A percentile compares a stretch with the other conserved stretches of the same genome.
Conservation (phyloP, 1,140 invertebrate species). For the Goniozus legneri region DNA sequence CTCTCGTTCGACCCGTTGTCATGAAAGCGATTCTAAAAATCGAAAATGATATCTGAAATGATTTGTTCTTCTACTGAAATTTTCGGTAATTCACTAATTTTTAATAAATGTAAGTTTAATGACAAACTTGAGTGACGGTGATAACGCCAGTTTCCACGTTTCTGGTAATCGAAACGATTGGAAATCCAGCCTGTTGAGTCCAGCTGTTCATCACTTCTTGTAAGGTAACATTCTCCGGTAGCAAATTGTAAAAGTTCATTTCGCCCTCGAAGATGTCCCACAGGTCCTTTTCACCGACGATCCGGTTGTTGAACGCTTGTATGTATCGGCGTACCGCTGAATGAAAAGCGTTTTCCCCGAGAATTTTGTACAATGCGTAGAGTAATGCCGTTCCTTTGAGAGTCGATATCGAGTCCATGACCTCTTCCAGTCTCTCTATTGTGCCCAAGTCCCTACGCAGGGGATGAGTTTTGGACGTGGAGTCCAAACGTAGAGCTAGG, state of each 20-base stretch:
- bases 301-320: constrained; percentile 11
- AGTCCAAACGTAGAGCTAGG: too few species aligned
- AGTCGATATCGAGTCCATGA: constrained; percentile 48
- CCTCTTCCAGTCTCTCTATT: constrained; percentile 33
- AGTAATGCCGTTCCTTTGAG: constrained; percentile 21
- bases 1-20: constrained; percentile 10
- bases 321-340: constrained; percentile 17
- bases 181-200: constrained; percentile 59
- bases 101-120: too few species aligned
- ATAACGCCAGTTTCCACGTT: constrained; percentile 28
- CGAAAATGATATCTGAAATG: background rate
- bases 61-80: too few species aligned
- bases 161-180: constrained; percentile 49
- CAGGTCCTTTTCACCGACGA: constrained; percentile 16
- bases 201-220: constrained; percentile 59
- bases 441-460: constrained; percentile 9
- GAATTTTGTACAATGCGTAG: constrained; percentile 22
- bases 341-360: constrained; percentile 17
- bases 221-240: constrained; percentile 27
- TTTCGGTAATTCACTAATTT: too few species aligned
- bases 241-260: background rate
- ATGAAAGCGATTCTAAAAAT: constrained; percentile 22
- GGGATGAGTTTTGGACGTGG: constrained; percentile 7
- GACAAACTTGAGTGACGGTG: constrained; percentile 35
- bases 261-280: constrained; percentile 18